These are phyloP conservation scores for Chromobotia macracanthus DNA, from an alignment of 2,797 vertebrate genomes.

Conservation along the genomic window DNA sequence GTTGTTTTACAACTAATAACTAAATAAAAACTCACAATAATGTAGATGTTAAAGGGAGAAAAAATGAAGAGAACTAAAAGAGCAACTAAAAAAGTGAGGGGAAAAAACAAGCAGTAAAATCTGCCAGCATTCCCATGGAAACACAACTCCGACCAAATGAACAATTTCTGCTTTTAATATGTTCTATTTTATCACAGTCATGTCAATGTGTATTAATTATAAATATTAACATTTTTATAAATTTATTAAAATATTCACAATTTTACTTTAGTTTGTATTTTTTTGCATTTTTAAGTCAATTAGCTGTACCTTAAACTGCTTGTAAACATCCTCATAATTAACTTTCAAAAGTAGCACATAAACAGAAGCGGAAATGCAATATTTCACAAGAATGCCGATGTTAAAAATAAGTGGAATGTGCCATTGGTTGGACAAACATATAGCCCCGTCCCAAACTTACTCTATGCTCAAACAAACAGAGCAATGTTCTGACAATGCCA, in stretches of 20 bases:
- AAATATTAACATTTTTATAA: background rate
- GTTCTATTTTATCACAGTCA: constrained; percentile 56
- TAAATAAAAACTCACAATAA: constrained; percentile 10
- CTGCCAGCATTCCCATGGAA: constrained; percentile 58
- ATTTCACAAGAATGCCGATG: too few relatives aligned
- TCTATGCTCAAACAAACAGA: too few relatives aligned
- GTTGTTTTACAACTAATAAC: constrained; percentile 9
- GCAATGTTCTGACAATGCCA: too few relatives aligned
- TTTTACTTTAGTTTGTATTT: too few relatives aligned
- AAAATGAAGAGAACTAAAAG: background rate
- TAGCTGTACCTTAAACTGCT: too few relatives aligned
- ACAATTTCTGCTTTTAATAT: constrained; percentile 60
- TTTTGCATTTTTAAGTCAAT: too few relatives aligned
- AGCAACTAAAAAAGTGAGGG: constrained; percentile 1
- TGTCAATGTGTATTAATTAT: constrained; percentile 52
- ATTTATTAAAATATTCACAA: background rate
- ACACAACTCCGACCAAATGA: constrained; percentile 46
- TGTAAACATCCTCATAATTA: too few relatives aligned
- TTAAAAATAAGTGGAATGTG: too few relatives aligned
- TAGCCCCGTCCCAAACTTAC: too few relatives aligned
- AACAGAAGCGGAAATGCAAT: too few relatives aligned
- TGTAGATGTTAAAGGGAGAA: constrained; percentile 7
- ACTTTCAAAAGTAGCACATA: too few relatives aligned
- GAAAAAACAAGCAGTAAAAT: constrained; percentile 50
- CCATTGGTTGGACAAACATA: too few relatives aligned